Base-by-base conservation (phyloP, 1,140 invertebrate genomes). In the Marisa cornuarietis region DNA sequence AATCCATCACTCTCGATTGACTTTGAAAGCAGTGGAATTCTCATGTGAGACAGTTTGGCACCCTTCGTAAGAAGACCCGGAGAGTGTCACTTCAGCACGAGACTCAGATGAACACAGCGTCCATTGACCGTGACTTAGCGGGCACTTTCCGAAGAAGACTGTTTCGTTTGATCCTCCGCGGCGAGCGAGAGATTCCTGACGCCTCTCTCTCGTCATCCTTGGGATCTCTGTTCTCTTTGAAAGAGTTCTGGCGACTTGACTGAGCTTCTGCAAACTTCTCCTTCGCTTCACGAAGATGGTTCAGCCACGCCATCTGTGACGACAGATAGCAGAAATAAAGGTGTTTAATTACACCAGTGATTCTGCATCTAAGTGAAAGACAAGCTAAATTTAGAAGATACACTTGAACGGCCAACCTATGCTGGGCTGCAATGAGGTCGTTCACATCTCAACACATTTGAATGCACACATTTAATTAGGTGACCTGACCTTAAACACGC, bases 251-350 rank as follows among this genome's bases (percentile, higher is more conserved):
- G 20, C 79, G 76, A 66, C 80, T 79, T 20, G 65, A 78, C 24
- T 79, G 58, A 14, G 24, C 81, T 54, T 82, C 85, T 76, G 92
- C 93, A 91, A 92, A 93, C 71, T 91, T 91, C 82, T 93, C 93
- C 82, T 93, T 92, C 7, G 92, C 92, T 79, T 93, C 91, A 58
- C 90, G 87, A 52, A 93, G 85, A 82, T 93, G 92, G 51, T 85
- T 83, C 11, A 93, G 83, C 93, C 93, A 93, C 24, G 89, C 89
- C 76, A 87, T 86, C 93, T 93, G 85, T 10, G 85, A 85, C 63
- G 86, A 76, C 76, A 81, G 75, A 79, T 62, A 58, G 26, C 68
- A 61, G 51, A 71, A 26, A 71, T 24, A 78, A 26, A 10, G 65
- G 22, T 61, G 61, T 18, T 18, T 13, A 26, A 63, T 13, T 49